A percentile compares a stretch with the other conserved stretches of the same genome.
These are phyloP conservation scores for Hermatobates lingyangjiaoensis DNA, from an alignment of 1,140 invertebrate genomes.

Conservation along the genomic window DNA sequence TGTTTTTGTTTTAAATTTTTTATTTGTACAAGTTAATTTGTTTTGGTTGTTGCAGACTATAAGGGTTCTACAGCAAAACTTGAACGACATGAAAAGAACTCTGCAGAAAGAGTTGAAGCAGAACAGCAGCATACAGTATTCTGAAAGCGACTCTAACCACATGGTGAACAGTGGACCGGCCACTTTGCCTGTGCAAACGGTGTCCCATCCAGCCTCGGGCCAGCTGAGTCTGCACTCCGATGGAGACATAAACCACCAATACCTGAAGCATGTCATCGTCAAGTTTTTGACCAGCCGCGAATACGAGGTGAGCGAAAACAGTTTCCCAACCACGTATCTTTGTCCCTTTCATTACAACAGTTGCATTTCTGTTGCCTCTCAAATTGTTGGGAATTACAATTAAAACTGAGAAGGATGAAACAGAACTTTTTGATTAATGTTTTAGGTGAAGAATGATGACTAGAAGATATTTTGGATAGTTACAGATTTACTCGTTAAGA, in stretches of 20 bases:
- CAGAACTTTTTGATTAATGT: too few relatives aligned
- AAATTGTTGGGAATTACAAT: too few relatives aligned
- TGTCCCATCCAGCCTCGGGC: background rate
- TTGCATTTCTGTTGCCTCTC: too few relatives aligned
- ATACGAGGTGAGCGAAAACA: constrained; percentile 40
- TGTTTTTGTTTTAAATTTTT: constrained; percentile 1
- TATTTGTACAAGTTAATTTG: background rate
- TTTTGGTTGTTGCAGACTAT: constrained; percentile 43
- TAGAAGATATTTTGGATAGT: too few relatives aligned
- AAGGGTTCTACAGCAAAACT: constrained; percentile 65
- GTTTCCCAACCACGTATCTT: too few relatives aligned
- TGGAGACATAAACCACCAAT: constrained; percentile 59
- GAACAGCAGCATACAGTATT: constrained; percentile 1
- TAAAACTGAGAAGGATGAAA: too few relatives aligned
- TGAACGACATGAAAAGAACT: constrained; percentile 78
- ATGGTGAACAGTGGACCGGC: constrained; percentile 4
- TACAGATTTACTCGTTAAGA: too few relatives aligned
- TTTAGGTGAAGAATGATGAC: too few relatives aligned
- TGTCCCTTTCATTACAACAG: too few relatives aligned
- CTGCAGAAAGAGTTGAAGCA: constrained; percentile 57
- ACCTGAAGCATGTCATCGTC: constrained; percentile 80
- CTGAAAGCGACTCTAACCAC: background rate
- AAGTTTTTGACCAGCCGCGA: constrained; percentile 78
- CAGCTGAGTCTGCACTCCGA: background rate
- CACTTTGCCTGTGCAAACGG: constrained; percentile 1